These are phyloP conservation scores for Linnaemya tessellans DNA, from an alignment of 2,888 invertebrate genomes.

Conservation along the genomic window DNA sequence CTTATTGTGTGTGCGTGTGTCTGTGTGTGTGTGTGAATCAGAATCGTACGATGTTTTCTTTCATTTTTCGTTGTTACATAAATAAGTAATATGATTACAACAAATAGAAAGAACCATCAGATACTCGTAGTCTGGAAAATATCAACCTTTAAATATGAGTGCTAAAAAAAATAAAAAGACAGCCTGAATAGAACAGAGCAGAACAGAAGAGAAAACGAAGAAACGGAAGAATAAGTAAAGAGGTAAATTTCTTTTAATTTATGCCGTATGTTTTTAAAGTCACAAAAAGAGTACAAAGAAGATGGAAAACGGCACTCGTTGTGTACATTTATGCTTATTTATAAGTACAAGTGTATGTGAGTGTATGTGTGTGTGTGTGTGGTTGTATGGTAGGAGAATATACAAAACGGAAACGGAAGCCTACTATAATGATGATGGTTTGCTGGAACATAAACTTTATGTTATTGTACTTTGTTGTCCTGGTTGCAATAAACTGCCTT, in stretches of 20 bases:
- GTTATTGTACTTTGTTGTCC: conserved; percentile 33
- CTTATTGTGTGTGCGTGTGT: background rate
- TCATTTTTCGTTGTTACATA: conserved; percentile 35
- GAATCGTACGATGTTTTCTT: conserved; percentile 27
- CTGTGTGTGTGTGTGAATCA: background rate
- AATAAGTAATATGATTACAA: conserved; percentile 60
- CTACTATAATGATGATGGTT: conserved; percentile 69
- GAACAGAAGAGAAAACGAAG: conserved; percentile 4
- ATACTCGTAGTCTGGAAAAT: conserved; percentile 31
- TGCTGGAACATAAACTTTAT: conserved; percentile 56
- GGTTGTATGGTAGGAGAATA: conserved; percentile 26
- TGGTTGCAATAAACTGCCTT: conserved; percentile 51
- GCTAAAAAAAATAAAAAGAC: background rate
- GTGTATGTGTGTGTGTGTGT: background rate
- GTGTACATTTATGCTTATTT: background rate
- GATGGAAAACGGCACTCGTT: conserved; percentile 33
- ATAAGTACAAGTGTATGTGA: background rate
- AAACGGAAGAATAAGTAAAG: conserved; percentile 50
- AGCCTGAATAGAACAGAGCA: background rate
- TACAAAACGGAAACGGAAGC: conserved; percentile 74
- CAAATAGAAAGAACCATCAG: conserved; percentile 56
- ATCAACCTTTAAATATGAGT: conserved; percentile 39
- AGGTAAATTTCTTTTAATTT: conserved; percentile 65
- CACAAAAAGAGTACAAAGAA: conserved; percentile 34
- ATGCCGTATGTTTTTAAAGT: conserved; percentile 66